Evolutionary conservation across 2,888 invertebrate species (phyloP).

Genomic region (Trachelus tabidus): DNA sequence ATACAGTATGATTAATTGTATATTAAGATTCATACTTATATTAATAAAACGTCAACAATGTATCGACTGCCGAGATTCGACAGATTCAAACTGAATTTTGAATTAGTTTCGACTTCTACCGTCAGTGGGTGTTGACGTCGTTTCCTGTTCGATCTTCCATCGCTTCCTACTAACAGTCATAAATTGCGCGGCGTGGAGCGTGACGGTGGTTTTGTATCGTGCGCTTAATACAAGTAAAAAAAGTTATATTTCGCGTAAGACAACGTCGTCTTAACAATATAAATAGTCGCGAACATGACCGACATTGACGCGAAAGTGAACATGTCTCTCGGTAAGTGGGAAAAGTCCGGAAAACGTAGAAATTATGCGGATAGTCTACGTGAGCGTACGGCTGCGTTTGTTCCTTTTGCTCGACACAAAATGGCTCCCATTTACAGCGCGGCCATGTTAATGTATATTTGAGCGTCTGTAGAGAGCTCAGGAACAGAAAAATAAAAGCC

Average conservation of each 20-base stretch:
- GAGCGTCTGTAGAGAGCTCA: slow-evolving; percentile 12
- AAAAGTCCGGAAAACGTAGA: slow-evolving; percentile 44
- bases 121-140: not conserved
- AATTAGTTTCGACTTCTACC: not conserved
- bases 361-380: slow-evolving; percentile 45
- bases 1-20: not conserved
- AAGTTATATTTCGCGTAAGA: not conserved
- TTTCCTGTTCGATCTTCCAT: not conserved
- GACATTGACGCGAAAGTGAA: slow-evolving; percentile 64
- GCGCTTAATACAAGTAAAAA: not conserved
- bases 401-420: slow-evolving; percentile 41
- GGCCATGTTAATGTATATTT: not conserved
- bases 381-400: slow-evolving; percentile 55
- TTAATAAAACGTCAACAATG: not conserved
- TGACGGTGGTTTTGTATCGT: not conserved
- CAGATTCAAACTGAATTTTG: not conserved
- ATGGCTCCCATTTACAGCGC: slow-evolving; percentile 35
- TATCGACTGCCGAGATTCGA: not conserved
- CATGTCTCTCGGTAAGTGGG: slow-evolving; percentile 66
- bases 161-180: not conserved
- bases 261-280: not conserved
- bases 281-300: slow-evolving; percentile 48
- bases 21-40: no score
- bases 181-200: not conserved
- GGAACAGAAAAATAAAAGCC: slow-evolving; percentile 20